Evolutionary conservation across 2,113 vertebrate species (phyloP).

Genomic region (Lophius piscatorius): DNA sequence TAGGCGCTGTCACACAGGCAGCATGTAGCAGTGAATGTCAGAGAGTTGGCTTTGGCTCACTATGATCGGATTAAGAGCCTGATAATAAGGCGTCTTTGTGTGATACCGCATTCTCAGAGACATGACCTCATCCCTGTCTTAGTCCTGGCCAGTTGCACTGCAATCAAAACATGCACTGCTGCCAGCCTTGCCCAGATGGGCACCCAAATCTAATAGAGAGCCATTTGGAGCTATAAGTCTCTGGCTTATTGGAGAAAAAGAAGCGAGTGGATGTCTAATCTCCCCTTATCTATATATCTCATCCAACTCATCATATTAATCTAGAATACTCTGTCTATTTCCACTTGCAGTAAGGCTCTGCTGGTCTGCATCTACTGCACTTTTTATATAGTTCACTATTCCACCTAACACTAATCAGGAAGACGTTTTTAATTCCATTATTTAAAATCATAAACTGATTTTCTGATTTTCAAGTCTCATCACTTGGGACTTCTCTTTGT

Average conservation of each 20-base stretch:
- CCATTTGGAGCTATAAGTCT: slow-evolving; percentile 75
- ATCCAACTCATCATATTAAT: slow-evolving; percentile 67
- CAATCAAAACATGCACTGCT: slow-evolving; percentile 69
- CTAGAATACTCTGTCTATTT: slow-evolving; percentile 58
- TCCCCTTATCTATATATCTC: slow-evolving; percentile 64
- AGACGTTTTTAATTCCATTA: slow-evolving; percentile 28
- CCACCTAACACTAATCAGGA: slow-evolving; percentile 15
- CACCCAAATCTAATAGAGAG: slow-evolving; percentile 78
- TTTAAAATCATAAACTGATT: slow-evolving; percentile 29
- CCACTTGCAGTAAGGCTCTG: slow-evolving; percentile 22
- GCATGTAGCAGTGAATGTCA: slow-evolving; percentile 56
- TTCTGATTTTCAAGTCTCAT: no score
- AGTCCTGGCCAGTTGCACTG: slow-evolving; percentile 64
- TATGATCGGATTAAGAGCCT: slow-evolving; percentile 72
- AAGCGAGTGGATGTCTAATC: slow-evolving; percentile 67
- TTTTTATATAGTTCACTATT: not conserved
- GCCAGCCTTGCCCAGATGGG: slow-evolving; percentile 76
- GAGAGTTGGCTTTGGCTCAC: slow-evolving; percentile 59
- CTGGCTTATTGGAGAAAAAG: slow-evolving; percentile 66
- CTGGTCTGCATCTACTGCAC: slow-evolving; percentile 48
- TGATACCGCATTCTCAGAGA: slow-evolving; percentile 74
- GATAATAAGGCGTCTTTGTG: slow-evolving; percentile 76
- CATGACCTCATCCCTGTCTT: slow-evolving; percentile 80
- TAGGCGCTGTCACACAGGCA: slow-evolving; percentile 30
- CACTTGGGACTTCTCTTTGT: slow-evolving; percentile 33